Evolutionary conservation across 1,140 invertebrate genomes (phyloP).

Genomic region (Leptinotarsa defecta): DNA sequence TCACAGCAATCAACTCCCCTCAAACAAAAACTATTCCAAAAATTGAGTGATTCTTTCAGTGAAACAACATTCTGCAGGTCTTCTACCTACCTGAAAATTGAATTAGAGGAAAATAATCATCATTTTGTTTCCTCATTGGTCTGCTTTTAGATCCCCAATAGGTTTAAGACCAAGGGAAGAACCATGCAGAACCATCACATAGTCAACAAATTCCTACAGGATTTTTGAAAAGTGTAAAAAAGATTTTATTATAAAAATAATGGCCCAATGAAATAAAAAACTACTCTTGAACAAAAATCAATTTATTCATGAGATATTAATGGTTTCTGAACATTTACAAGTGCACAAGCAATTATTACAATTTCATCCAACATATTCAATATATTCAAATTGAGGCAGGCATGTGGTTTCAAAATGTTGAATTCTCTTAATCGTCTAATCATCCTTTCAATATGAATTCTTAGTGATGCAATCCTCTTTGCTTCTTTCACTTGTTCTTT

Average conservation of each 20-base stretch:
- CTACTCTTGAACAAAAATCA: background rate
- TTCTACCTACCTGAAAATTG: too few species aligned
- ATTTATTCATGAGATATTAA: slow-evolving; percentile 7
- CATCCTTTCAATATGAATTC: slow-evolving; percentile 54
- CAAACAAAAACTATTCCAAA: too few species aligned
- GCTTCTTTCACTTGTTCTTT: slow-evolving; percentile 46
- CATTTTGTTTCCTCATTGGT: too few species aligned
- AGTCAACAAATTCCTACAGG: too few species aligned
- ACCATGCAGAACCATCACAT: too few species aligned
- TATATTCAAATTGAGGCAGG: slow-evolving; percentile 14
- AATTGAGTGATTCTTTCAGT: too few species aligned
- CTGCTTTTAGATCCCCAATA: too few species aligned
- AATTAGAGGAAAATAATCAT: too few species aligned
- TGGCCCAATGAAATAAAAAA: background rate
- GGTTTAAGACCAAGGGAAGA: too few species aligned
- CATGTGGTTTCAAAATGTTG: slow-evolving; percentile 28
- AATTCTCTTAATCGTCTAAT: slow-evolving; percentile 52
- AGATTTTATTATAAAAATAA: background rate
- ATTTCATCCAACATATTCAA: slow-evolving; percentile 7
- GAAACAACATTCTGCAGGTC: too few species aligned
- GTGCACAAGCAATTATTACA: slow-evolving; percentile 18
- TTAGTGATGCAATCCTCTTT: slow-evolving; percentile 52
- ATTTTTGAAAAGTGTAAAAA: too few species aligned
- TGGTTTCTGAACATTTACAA: slow-evolving; percentile 26
- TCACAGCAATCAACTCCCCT: too few species aligned